Evolutionary conservation across 2,113 vertebrate genomes (phyloP).

Genomic region (Oncorhynchus kisutch): DNA sequence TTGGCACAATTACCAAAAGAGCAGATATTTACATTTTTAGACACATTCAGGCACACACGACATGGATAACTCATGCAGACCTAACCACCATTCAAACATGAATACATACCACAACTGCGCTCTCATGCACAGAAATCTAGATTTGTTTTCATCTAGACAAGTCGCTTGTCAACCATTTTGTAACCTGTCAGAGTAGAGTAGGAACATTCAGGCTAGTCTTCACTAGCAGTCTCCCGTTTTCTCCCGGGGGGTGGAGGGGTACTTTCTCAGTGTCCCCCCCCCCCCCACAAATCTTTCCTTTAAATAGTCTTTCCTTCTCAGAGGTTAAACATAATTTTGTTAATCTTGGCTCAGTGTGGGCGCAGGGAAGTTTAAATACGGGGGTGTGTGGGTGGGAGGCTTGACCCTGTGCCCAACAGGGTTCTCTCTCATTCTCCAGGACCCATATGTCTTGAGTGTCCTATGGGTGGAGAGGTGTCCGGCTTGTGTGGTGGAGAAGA

Average conservation of each 20-base stretch:
- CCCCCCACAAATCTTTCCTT: background rate
- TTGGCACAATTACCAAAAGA: slow-evolving; percentile 43
- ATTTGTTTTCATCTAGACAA: background rate
- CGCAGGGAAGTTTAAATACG: slow-evolving; percentile 35
- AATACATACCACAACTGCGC: slow-evolving; percentile 17
- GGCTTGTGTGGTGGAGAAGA: slow-evolving; percentile 41
- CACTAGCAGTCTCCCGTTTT: slow-evolving; percentile 6
- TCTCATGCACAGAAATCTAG: slow-evolving; percentile 57
- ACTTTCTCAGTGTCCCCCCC: slow-evolving; percentile 47
- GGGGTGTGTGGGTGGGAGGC: slow-evolving; percentile 28
- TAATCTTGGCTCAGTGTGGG: slow-evolving; percentile 59
- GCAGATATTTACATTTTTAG: slow-evolving; percentile 10
- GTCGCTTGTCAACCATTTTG: slow-evolving; percentile 30
- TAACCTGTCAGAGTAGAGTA: slow-evolving; percentile 20
- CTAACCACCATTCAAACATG: slow-evolving; percentile 24
- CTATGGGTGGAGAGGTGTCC: slow-evolving; percentile 41
- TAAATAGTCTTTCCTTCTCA: slow-evolving; percentile 25
- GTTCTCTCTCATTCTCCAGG: slow-evolving; percentile 2
- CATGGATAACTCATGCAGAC: slow-evolving; percentile 47
- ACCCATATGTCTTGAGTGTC: slow-evolving; percentile 6
- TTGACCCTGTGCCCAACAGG: slow-evolving; percentile 45
- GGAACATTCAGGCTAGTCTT: slow-evolving; percentile 16
- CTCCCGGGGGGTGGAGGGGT: slow-evolving; percentile 32
- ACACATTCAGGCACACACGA: slow-evolving; percentile 10
- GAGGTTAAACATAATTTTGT: slow-evolving; percentile 10